These are phyloP conservation scores for Heliothis subflexa DNA, from an alignment of 1,140 invertebrate genomes.

Conservation along the genomic window DNA sequence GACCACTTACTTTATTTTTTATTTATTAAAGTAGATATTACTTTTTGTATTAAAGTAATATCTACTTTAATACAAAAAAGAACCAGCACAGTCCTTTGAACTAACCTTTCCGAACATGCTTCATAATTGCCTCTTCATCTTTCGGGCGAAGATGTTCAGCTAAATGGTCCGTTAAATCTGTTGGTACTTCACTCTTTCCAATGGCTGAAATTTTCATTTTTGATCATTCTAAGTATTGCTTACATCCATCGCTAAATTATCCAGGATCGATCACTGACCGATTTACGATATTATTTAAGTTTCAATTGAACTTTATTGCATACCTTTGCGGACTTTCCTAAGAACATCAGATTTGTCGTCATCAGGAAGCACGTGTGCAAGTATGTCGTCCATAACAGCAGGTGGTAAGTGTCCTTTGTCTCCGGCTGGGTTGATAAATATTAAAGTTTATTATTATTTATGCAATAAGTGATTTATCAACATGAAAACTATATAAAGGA, in stretches of 20 bases:
- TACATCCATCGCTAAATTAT: neutral
- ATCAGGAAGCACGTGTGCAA: neutral
- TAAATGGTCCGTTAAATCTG: neutral
- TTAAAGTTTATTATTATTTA: no score
- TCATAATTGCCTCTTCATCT: neutral
- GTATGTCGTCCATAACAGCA: neutral
- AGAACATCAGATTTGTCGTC: constrained; percentile 3
- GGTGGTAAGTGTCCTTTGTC: no score
- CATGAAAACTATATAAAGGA: no score
- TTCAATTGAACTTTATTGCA: neutral
- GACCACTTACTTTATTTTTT: neutral
- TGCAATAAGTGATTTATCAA: no score
- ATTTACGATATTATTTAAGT: neutral
- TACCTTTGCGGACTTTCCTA: neutral
- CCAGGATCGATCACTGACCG: neutral
- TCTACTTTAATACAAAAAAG: no score
- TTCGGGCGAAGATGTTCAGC: neutral
- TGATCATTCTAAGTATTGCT: neutral
- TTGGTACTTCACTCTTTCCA: neutral
- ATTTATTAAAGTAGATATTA: neutral
- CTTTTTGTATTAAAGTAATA: no score
- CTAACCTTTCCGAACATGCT: neutral
- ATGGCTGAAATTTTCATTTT: neutral
- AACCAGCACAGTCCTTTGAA: neutral
- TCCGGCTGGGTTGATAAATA: no score